phyloP scores from a whole-genome alignment of 2,888 invertebrate species.

The Escarpia spicata region DNA sequence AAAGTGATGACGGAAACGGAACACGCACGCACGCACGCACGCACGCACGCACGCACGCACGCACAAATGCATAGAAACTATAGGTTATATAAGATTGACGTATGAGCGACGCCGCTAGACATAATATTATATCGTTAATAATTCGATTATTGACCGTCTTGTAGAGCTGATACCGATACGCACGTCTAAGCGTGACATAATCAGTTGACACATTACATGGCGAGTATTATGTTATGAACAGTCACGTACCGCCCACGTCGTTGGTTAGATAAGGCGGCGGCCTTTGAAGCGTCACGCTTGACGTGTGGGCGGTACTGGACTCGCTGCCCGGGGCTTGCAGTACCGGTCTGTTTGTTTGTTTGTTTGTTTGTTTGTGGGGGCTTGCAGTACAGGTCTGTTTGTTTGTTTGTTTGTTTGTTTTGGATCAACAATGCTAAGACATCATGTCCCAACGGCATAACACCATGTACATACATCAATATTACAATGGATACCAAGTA shows the following conservation, averaged over 20 bases:
- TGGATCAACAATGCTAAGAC: no score
- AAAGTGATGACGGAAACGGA: no score
- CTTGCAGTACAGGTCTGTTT: neutral
- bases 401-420: neutral
- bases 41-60: no score
- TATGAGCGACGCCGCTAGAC: neutral
- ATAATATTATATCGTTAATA: neutral
- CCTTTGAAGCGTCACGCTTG: neutral
- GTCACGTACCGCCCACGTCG: neutral
- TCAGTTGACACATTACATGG: constrained; percentile 4
- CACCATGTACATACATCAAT: no score
- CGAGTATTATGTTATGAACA: neutral
- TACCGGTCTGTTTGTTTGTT: neutral
- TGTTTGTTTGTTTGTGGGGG: no score
- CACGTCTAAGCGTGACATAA: neutral
- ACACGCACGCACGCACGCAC: no score
- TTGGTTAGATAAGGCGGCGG: neutral
- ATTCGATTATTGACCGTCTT: neutral
- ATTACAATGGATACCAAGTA: no score
- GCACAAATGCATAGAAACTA: neutral
- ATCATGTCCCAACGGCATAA: no score
- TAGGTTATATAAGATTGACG: neutral
- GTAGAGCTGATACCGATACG: neutral
- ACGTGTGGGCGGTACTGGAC: neutral
- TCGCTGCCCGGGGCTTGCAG: neutral